Evolutionary conservation across 2,888 invertebrate species (phyloP).

Genomic region (Calameuta idolon): DNA sequence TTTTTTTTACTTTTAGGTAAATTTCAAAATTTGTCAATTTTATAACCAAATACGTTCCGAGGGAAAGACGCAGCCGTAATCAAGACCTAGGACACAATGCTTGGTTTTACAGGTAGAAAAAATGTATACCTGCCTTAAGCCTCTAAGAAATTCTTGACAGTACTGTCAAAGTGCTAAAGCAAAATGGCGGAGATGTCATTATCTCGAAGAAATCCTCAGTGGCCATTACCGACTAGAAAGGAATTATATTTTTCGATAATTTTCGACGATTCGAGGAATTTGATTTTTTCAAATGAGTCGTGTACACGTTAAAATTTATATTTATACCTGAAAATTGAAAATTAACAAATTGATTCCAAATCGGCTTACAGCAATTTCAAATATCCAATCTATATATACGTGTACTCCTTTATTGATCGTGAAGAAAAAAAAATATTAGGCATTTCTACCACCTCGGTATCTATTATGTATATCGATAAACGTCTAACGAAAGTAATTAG

Average conservation of each 20-base stretch:
- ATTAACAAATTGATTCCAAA: neutral
- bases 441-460: neutral
- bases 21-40: neutral
- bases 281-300: neutral
- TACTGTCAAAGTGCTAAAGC: neutral
- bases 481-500: neutral
- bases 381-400: neutral
- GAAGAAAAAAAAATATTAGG: neutral
- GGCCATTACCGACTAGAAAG: neutral
- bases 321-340: too few species aligned
- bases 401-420: neutral
- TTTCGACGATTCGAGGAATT: neutral
- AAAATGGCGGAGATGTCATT: neutral
- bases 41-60: neutral
- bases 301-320: neutral
- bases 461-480: neutral
- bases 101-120: neutral
- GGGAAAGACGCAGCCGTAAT: neutral
- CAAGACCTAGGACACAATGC: neutral
- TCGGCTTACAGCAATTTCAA: neutral
- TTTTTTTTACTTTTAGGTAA: neutral
- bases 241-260: neutral
- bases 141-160: neutral
- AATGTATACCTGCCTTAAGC: neutral
- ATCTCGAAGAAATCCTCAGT: neutral